phyloP scores from a whole-genome alignment of 2,113 vertebrate species.

The Cranoglanis bouderius region DNA sequence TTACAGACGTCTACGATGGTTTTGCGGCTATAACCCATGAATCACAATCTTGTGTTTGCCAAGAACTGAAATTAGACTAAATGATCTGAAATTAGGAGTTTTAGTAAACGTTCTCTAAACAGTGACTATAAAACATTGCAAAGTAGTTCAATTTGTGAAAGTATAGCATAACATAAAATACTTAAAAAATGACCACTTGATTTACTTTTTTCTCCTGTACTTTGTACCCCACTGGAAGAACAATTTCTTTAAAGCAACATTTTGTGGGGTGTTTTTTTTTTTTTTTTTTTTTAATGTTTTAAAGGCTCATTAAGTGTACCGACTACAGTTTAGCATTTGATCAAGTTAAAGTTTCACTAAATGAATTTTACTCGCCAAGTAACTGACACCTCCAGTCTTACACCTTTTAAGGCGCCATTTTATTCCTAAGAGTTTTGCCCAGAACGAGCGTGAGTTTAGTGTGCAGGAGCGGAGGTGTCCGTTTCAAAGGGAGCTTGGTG shows the following conservation, averaged over 20 bases:
- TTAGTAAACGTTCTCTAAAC: constrained; percentile 28
- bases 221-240: not conserved
- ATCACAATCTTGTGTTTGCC: constrained; percentile 32
- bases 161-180: too few species aligned
- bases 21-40: constrained; percentile 14
- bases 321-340: not conserved
- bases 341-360: constrained; percentile 15
- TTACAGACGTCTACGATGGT: not conserved
- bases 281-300: not conserved
- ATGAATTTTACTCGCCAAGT: constrained; percentile 31
- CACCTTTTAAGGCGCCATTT: constrained; percentile 40
- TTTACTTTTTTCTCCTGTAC: not conserved
- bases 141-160: constrained; percentile 26
- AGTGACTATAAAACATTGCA: not conserved
- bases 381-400: constrained; percentile 33
- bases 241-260: not conserved
- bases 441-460: constrained; percentile 69
- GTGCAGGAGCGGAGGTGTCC: constrained; percentile 69
- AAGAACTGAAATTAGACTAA: constrained; percentile 11
- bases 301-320: not conserved
- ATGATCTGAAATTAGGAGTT: constrained; percentile 35
- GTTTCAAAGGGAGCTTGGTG: constrained; percentile 80
- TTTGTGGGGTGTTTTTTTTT: too few species aligned
- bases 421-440: constrained; percentile 67
- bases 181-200: not conserved